phyloP scores from a whole-genome alignment of 2,888 invertebrate genomes.

The Acleris laterana region DNA sequence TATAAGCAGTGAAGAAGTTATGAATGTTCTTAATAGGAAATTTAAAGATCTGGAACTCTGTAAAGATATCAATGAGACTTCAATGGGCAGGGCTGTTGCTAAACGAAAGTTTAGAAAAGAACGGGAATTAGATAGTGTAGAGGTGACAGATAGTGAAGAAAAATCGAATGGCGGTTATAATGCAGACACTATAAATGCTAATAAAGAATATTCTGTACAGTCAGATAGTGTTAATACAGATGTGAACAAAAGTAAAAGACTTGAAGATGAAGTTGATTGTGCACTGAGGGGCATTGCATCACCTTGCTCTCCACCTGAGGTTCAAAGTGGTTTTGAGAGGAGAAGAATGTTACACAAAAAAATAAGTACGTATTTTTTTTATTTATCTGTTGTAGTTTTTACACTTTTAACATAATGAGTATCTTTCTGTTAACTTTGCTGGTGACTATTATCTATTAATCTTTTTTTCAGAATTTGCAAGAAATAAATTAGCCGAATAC shows the following conservation, averaged over 20 bases:
- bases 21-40: conserved; percentile 51
- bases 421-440: no score
- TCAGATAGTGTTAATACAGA: background rate
- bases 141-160: background rate
- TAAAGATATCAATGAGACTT: conserved; percentile 58
- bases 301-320: no score
- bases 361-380: no score
- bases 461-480: conserved; percentile 22
- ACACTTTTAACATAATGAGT: no score
- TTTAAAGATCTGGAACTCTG: conserved; percentile 56
- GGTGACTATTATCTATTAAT: no score
- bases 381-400: no score
- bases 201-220: background rate
- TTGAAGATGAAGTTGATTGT: no score
- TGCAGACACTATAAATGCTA: background rate
- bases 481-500: conserved; percentile 36
- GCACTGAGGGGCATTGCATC: no score
- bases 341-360: no score
- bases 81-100: conserved; percentile 52
- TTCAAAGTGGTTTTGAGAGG: no score
- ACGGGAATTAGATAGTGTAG: conserved; percentile 11
- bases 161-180: conserved; percentile 2
- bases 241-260: no score
- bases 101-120: conserved; percentile 15
- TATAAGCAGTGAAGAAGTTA: conserved; percentile 19